These are phyloP conservation scores for Drosophila sp. DNA, from an alignment of 1,140 invertebrate species.

Conservation along the genomic window DNA sequence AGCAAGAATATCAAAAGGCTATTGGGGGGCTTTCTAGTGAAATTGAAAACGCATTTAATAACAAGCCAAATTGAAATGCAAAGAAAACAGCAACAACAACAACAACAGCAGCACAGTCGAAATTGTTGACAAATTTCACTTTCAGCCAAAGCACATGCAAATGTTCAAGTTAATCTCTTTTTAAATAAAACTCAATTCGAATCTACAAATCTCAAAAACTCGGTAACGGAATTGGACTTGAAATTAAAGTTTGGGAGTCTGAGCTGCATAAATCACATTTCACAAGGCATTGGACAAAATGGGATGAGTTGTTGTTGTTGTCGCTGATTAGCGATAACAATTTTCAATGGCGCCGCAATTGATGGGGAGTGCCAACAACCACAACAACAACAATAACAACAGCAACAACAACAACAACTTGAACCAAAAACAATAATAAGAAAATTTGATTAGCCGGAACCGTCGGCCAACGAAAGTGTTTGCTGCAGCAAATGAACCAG, in stretches of 20 bases:
- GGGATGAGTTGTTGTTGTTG: slow-evolving; percentile 37
- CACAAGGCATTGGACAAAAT: slow-evolving; percentile 27
- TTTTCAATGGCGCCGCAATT: slow-evolving; percentile 34
- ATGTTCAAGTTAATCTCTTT: slow-evolving; percentile 34
- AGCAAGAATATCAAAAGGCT: slow-evolving; percentile 71
- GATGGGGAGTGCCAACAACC: slow-evolving; percentile 34
- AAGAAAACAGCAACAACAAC: slow-evolving; percentile 33
- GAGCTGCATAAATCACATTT: slow-evolving; percentile 48
- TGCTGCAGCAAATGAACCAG: slow-evolving; percentile 32
- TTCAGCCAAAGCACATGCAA: slow-evolving; percentile 49
- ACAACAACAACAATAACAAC: slow-evolving; percentile 11
- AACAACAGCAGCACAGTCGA: slow-evolving; percentile 14
- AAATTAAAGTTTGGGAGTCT: slow-evolving; percentile 9
- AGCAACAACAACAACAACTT: slow-evolving; percentile 21
- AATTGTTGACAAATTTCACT: slow-evolving; percentile 69
- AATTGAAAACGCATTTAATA: slow-evolving; percentile 79
- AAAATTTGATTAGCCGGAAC: slow-evolving; percentile 53
- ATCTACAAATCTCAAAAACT: too few species aligned
- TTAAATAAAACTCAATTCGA: slow-evolving; percentile 1
- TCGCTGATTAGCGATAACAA: slow-evolving; percentile 53
- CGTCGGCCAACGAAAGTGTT: slow-evolving; percentile 42
- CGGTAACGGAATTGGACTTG: slow-evolving; percentile 2
- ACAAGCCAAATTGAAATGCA: slow-evolving; percentile 55
- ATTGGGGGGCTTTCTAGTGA: slow-evolving; percentile 71
- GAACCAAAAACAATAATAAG: slow-evolving; percentile 21